phyloP scores from a whole-genome alignment of 2,888 invertebrate genomes.

The Halocaridina rubra region DNA sequence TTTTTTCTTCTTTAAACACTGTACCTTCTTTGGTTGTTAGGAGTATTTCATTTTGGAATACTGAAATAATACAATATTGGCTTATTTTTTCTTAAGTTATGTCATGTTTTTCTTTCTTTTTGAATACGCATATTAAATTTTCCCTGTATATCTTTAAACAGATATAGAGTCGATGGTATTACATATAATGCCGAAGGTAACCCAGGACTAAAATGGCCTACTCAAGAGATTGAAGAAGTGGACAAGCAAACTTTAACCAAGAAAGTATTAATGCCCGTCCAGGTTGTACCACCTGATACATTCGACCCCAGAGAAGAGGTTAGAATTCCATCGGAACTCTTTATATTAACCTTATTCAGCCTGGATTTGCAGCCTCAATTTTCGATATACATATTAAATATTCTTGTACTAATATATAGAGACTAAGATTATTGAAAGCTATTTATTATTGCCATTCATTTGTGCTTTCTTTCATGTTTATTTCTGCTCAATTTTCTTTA shows the following conservation, averaged over 20 bases:
- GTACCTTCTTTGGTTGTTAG: too few species aligned
- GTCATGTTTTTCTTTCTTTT: too few species aligned
- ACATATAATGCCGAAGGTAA: neutral
- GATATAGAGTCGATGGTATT: conserved; percentile 50
- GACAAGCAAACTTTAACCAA: conserved; percentile 31
- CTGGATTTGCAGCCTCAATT: neutral
- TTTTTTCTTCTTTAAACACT: neutral
- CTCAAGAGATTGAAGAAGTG: conserved; percentile 14
- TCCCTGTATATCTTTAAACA: too few species aligned
- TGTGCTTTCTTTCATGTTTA: neutral
- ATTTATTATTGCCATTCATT: neutral
- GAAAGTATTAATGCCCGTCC: neutral
- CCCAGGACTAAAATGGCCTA: neutral
- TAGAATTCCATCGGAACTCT: too few species aligned
- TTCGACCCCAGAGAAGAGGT: conserved; percentile 59
- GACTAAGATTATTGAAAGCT: neutral
- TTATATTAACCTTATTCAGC: too few species aligned
- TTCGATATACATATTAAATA: neutral
- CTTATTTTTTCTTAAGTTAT: too few species aligned
- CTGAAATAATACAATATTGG: too few species aligned
- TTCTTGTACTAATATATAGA: neutral
- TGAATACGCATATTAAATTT: too few species aligned
- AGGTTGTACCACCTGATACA: conserved; percentile 17
- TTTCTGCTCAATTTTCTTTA: too few species aligned
- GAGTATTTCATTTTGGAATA: too few species aligned